Evolutionary conservation across 2,888 invertebrate genomes (phyloP).

Genomic region (Prionchulus punctatus): DNA sequence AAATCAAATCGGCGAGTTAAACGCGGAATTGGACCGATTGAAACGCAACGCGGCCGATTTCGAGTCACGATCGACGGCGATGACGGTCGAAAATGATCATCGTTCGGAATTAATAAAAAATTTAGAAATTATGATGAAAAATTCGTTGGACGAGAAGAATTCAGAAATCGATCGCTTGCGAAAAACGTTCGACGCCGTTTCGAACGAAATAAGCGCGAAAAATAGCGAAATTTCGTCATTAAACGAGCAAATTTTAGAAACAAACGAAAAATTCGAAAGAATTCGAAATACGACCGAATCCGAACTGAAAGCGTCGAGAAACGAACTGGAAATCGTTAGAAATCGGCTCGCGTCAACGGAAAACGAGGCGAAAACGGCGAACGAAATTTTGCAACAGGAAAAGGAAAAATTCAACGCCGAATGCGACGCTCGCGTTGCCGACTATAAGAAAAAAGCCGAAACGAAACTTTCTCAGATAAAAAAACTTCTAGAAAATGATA

Average conservation of each 20-base stretch:
- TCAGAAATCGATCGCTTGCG: neutral
- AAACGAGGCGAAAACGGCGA: too few relatives aligned
- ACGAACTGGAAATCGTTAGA: neutral
- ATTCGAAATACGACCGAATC: too few relatives aligned
- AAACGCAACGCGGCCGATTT: neutral
- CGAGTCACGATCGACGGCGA: neutral
- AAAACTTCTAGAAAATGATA: neutral
- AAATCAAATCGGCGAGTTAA: neutral
- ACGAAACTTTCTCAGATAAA: neutral
- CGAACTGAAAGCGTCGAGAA: neutral
- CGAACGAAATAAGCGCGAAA: neutral
- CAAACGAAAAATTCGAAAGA: neutral
- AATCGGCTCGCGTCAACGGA: neutral
- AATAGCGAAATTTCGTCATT: neutral
- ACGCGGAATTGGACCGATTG: neutral
- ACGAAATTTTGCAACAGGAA: neutral
- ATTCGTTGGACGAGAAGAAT: neutral
- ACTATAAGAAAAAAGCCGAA: slow-evolving; percentile 7
- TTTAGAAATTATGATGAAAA: neutral
- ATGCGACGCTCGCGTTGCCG: neutral
- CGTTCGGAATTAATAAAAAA: neutral
- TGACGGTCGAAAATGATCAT: neutral
- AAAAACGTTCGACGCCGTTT: neutral
- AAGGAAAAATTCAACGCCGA: neutral
- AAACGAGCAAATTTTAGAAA: neutral